Evolutionary conservation across 2,888 invertebrate genomes (phyloP).

Genomic region (Heliconius hortense): DNA sequence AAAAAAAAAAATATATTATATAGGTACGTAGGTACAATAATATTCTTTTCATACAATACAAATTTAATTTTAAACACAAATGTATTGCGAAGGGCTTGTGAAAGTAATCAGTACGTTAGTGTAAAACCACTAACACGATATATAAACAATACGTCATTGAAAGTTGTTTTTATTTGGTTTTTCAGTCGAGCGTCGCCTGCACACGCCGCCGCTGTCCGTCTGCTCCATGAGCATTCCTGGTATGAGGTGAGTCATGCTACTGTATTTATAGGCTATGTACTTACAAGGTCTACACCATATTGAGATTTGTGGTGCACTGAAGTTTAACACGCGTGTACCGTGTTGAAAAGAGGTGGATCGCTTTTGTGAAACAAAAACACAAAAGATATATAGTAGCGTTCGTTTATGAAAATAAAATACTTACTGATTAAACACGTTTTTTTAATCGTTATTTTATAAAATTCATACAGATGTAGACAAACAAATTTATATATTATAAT

Average conservation of each 20-base stretch:
- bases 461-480: not conserved
- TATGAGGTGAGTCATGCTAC: conserved; percentile 74
- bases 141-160: conserved; percentile 44
- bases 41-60: not conserved
- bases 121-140: conserved; percentile 33
- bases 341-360: conserved; percentile 11
- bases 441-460: not conserved
- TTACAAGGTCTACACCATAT: conserved; percentile 42
- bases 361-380: not conserved
- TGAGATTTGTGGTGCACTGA: conserved; percentile 27
- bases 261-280: conserved; percentile 51
- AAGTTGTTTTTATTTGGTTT: conserved; percentile 53
- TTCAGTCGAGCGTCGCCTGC: conserved; percentile 67
- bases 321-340: conserved; percentile 15
- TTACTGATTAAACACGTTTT: not conserved
- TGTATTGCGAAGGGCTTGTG: conserved; percentile 4
- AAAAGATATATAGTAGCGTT: not conserved
- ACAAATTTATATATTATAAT: not conserved
- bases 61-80: not conserved
- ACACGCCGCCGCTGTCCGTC: conserved; percentile 60
- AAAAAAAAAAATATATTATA: too few species aligned
- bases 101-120: conserved; percentile 32
- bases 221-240: conserved; percentile 70
- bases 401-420: too few species aligned
- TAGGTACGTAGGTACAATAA: not conserved